Evolutionary conservation across 2,797 vertebrate genomes (phyloP).

Genomic region (Coreius guichenoti): DNA sequence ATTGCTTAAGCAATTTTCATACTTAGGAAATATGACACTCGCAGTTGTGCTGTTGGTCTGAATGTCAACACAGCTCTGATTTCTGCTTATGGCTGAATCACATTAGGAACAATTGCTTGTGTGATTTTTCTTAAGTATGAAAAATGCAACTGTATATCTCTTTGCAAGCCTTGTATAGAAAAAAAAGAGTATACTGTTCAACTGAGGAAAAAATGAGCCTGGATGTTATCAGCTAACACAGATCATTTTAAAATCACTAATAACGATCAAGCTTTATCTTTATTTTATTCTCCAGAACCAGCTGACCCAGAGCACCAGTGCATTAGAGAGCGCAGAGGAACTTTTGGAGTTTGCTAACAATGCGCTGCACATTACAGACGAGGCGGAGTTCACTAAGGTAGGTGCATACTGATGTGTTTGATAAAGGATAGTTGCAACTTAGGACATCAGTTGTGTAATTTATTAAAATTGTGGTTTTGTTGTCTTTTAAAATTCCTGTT

Average conservation of each 20-base stretch:
- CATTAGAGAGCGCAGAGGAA: constrained; percentile 86
- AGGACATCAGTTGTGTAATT: background rate
- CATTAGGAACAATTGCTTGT: background rate
- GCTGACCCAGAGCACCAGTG: constrained; percentile 81
- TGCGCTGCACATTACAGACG: constrained; percentile 81
- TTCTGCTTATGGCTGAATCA: background rate
- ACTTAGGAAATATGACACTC: background rate
- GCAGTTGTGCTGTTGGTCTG: background rate
- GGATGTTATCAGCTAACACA: background rate
- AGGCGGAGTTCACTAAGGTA: constrained; percentile 85
- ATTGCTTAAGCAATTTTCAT: background rate
- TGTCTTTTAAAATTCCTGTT: background rate
- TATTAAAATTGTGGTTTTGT: background rate
- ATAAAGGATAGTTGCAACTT: background rate
- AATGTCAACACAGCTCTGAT: background rate
- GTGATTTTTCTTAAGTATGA: background rate
- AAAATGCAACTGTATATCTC: background rate
- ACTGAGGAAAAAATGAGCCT: background rate
- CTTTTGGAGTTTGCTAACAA: constrained; percentile 83
- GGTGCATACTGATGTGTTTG: background rate
- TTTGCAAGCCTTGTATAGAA: background rate
- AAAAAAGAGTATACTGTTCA: background rate
- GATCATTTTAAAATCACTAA: background rate
- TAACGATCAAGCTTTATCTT: background rate
- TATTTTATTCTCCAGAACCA: constrained; percentile 75